Percentiles rank a stretch among this genome's conserved stretches.
Evolutionary conservation across 2,797 vertebrate species (phyloP).

Genomic region (Arrhamphus sclerolepis): DNA sequence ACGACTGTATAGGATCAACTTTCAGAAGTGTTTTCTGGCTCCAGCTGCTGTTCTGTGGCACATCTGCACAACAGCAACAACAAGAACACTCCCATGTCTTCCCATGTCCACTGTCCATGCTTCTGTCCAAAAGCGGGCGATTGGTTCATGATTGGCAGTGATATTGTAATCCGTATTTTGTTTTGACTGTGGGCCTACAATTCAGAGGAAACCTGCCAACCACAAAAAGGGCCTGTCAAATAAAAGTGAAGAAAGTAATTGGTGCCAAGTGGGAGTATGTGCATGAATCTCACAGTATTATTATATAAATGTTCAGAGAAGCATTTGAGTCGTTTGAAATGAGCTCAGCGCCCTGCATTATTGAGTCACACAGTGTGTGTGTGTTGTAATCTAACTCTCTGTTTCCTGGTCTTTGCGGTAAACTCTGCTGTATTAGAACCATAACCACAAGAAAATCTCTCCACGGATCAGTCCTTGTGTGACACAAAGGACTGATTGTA

Average conservation of each 20-base stretch:
- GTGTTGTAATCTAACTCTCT: conserved; percentile 47
- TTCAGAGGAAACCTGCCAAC: conserved; percentile 63
- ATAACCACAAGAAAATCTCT: conserved; percentile 78
- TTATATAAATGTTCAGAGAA: conserved; percentile 43
- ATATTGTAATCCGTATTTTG: conserved; percentile 27
- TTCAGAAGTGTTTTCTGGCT: conserved; percentile 12
- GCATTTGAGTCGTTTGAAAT: conserved; percentile 54
- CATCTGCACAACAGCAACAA: conserved; percentile 23
- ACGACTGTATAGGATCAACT: conserved; percentile 18
- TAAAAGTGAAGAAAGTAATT: conserved; percentile 46
- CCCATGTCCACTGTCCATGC: conserved; percentile 20
- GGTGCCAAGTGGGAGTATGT: conserved; percentile 48
- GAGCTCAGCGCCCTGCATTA: conserved; percentile 29
- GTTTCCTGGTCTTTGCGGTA: conserved; percentile 66
- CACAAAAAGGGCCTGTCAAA: conserved; percentile 60
- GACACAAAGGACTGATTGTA: conserved; percentile 78
- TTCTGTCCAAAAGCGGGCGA: conserved; percentile 39
- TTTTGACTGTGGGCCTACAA: conserved; percentile 61
- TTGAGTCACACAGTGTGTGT: conserved; percentile 45
- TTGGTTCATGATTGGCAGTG: conserved; percentile 37
- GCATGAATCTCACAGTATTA: conserved; percentile 39
- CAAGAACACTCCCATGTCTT: conserved; percentile 8
- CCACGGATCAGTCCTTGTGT: conserved; percentile 66
- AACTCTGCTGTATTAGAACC: conserved; percentile 70
- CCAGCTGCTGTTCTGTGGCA: conserved; percentile 18